phyloP scores from a whole-genome alignment of 2,888 invertebrate species.

The Synergus japonicus region DNA sequence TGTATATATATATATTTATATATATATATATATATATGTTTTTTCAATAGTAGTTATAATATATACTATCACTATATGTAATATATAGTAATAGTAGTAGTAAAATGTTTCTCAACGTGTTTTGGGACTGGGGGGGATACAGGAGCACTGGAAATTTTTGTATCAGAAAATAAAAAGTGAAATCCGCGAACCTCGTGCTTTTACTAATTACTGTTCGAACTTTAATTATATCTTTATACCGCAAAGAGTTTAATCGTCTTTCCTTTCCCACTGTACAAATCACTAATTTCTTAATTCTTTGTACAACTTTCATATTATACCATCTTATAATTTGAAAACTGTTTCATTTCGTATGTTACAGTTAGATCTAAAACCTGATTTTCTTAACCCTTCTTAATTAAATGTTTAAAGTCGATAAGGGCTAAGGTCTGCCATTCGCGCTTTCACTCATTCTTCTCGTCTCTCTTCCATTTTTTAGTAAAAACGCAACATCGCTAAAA shows the following conservation, averaged over 20 bases:
- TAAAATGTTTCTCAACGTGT: conserved; percentile 59
- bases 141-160: conserved; percentile 45
- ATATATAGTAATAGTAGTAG: conserved; percentile 57
- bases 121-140: conserved; percentile 61
- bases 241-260: not conserved
- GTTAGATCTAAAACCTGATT: conserved; percentile 14
- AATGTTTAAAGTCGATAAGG: not conserved
- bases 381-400: not conserved
- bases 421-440: conserved; percentile 42
- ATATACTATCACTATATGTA: conserved; percentile 52
- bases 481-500: conserved; percentile 59
- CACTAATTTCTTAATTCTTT: conserved; percentile 12
- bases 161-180: conserved; percentile 34
- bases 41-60: conserved; percentile 60
- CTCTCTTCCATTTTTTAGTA: conserved; percentile 40
- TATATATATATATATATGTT: conserved; percentile 56
- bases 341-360: conserved; percentile 15
- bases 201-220: conserved; percentile 25
- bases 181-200: conserved; percentile 41
- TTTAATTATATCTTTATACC: conserved; percentile 25
- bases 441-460: conserved; percentile 44
- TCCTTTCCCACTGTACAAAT: conserved; percentile 2
- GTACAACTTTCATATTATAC: conserved; percentile 25
- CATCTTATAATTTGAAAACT: conserved; percentile 16
- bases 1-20: conserved; percentile 42